A percentile compares a stretch with the other conserved stretches of the same genome.
Conservation (phyloP, 2,113 vertebrate genomes). For the Morphnarchus princeps region DNA sequence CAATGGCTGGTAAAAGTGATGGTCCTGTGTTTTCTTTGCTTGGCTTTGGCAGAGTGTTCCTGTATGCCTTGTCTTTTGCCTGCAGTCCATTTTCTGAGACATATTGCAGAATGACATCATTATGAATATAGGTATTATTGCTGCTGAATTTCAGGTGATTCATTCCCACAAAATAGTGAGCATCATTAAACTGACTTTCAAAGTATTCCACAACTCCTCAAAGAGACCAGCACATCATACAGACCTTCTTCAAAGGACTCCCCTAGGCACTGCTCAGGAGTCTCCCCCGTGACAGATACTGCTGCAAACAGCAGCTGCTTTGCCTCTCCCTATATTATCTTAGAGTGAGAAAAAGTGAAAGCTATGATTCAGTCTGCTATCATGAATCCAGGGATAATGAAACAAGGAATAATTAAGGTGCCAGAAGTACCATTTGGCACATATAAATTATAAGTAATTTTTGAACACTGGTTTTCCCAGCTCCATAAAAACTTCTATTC, state of each 20-base stretch:
- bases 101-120: neutral
- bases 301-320: conserved; percentile 10
- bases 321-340: neutral
- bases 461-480: neutral
- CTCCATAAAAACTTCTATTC: neutral
- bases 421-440: conserved; percentile 26
- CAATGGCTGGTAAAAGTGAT: neutral
- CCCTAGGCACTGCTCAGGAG: neutral
- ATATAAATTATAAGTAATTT: conserved; percentile 8
- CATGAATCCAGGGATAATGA: neutral
- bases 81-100: neutral
- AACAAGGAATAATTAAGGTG: conserved; percentile 3
- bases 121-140: neutral
- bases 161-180: neutral
- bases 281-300: neutral
- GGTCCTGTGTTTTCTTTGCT: neutral
- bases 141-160: neutral
- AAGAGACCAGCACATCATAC: neutral
- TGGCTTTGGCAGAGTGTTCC: neutral
- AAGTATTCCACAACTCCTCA: neutral
- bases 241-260: neutral
- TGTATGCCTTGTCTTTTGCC: neutral
- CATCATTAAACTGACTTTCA: neutral
- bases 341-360: neutral
- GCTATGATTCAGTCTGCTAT: neutral